Base-by-base conservation (phyloP, 1,140 invertebrate species). In the Leptopilina boulardi region DNA sequence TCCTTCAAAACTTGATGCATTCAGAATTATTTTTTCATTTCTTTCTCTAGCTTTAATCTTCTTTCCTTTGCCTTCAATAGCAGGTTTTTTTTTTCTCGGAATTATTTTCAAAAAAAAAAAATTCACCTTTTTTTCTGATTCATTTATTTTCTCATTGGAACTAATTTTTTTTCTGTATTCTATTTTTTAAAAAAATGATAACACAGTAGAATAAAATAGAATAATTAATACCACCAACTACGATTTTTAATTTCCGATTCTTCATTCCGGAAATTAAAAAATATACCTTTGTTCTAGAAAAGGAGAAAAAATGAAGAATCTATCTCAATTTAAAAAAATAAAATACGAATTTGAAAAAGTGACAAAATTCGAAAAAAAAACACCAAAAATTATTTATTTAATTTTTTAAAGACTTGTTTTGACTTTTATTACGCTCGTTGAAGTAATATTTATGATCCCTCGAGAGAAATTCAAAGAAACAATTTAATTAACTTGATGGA, bases 241-340 rank as follows among this genome's bases (percentile, higher is more conserved):
- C 15, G 47, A 51, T 51, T 51, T 51, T 51, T 51, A 51, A 51
- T 51, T 51, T 51, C 47, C 47, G 47, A n/a, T 18, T 51, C 47
- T 51, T n/a, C n/a, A 51, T 51, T n/a, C 47, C 15, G 47, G 47
- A 51, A 51, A 51, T 51, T 51, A 18, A 51, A 51, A 51, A 51
- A n/a, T 51, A 51, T 51, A 18, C n/a, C 47, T 51, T 51, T 51
- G 47, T 51, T 8, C 47, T n/a, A 51, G 47, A 51, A n/a, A 51
- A 51, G 47, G 18, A 51, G 47, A 51, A n/a, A 18, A 18, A 51
- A 51, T 51, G 15, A n/a, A 51, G 47, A 51, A 51, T 51, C n/a
- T 51, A 15, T 18, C n/a, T 47, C 15, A 47, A 15, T 47, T 47
- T 47, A 47, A 13, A 47, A 47, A 47, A 47, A 15, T 47, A 13